These are phyloP conservation scores for Stramonita haemastoma DNA, from an alignment of 2,888 invertebrate genomes.

Conservation along the genomic window DNA sequence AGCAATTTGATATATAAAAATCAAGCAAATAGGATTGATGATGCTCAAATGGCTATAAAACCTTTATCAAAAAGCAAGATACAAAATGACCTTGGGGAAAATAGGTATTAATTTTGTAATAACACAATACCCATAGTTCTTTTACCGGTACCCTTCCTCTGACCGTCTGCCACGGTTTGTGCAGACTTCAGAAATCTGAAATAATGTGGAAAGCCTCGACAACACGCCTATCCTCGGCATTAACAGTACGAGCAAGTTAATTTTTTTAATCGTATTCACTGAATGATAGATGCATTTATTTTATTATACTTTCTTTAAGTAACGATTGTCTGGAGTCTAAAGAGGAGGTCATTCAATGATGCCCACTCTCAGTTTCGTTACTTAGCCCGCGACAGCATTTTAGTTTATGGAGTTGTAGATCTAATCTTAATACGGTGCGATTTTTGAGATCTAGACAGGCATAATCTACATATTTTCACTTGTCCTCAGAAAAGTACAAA, in stretches of 20 bases:
- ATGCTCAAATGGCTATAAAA: neutral
- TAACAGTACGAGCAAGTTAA: constrained; percentile 36
- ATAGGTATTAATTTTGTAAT: neutral
- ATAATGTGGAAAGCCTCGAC: constrained; percentile 50
- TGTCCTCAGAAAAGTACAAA: too few species aligned
- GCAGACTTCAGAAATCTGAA: constrained; percentile 29
- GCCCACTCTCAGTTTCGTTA: too few species aligned
- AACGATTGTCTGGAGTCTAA: too few species aligned
- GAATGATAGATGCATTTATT: too few species aligned
- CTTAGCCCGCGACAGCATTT: too few species aligned
- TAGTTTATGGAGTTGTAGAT: too few species aligned
- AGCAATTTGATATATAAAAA: neutral
- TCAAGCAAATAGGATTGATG: neutral
- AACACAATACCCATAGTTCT: constrained; percentile 31
- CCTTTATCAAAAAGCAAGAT: neutral
- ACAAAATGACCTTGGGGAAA: neutral
- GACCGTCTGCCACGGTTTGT: constrained; percentile 42
- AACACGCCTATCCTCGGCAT: constrained; percentile 40
- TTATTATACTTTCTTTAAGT: too few species aligned
- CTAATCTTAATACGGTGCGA: too few species aligned
- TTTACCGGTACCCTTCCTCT: constrained; percentile 45
- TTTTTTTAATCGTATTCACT: neutral
- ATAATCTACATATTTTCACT: too few species aligned
- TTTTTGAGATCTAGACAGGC: too few species aligned
- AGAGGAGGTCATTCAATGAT: too few species aligned